These are phyloP conservation scores for Pituophis catenifer DNA, from an alignment of 2,113 vertebrate genomes.

Conservation along the genomic window DNA sequence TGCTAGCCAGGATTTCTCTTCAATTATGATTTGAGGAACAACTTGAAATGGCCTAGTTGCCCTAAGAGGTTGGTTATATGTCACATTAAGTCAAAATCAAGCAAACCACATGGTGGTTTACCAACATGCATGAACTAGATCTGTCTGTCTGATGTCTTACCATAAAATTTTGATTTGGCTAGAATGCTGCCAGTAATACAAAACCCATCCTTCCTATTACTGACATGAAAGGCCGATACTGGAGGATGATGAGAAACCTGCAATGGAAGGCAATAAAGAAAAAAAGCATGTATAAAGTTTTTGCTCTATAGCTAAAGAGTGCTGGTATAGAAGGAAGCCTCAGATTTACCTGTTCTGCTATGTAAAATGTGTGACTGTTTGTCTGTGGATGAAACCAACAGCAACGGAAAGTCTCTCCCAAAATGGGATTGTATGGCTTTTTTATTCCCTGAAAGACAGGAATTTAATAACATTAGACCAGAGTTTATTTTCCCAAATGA, in stretches of 20 bases:
- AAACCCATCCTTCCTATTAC: slow-evolving; percentile 93
- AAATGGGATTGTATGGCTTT: slow-evolving; percentile 95
- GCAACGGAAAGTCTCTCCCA: slow-evolving; percentile 95
- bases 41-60: not conserved
- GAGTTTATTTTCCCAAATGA: not conserved
- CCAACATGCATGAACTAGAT: not conserved
- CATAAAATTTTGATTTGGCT: slow-evolving; percentile 94
- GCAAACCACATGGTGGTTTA: not conserved
- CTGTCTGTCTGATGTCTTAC: slow-evolving; percentile 64
- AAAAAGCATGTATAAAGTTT: not conserved
- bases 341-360: slow-evolving; percentile 87
- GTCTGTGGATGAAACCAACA: slow-evolving; percentile 94
- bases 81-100: not conserved
- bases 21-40: not conserved
- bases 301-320: not conserved
- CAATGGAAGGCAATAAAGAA: not conserved
- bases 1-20: not conserved
- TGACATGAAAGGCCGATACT: slow-evolving; percentile 92
- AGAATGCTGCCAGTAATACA: slow-evolving; percentile 90
- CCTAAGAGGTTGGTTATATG: not conserved
- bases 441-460: slow-evolving; percentile 84
- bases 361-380: slow-evolving; percentile 92
- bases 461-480: not conserved
- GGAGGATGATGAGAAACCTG: slow-evolving; percentile 97
- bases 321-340: not conserved